Conservation (phyloP, 2,888 invertebrate genomes). For the Hydrotaea cyrtoneurina region DNA sequence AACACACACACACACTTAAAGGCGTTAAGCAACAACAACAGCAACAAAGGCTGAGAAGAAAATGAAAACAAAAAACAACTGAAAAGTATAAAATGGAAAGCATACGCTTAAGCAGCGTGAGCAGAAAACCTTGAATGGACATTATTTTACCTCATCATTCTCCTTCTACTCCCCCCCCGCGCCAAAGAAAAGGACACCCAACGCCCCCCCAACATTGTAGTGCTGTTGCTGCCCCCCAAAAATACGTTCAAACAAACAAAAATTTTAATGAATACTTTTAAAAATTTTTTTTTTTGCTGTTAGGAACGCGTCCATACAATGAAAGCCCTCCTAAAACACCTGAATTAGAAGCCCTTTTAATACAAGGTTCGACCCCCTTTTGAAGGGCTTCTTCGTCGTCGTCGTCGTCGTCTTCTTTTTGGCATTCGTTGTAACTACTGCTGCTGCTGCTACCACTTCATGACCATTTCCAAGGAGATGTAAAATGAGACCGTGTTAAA, state of each 20-base stretch:
- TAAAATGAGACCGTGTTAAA: slow-evolving; percentile 65
- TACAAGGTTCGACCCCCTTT: slow-evolving; percentile 49
- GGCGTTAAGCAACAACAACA: slow-evolving; percentile 57
- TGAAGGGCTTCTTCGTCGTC: slow-evolving; percentile 57
- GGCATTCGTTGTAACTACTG: neutral
- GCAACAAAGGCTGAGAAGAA: neutral
- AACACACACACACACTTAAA: slow-evolving; percentile 58
- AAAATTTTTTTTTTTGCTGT: slow-evolving; percentile 42
- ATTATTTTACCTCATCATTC: slow-evolving; percentile 55
- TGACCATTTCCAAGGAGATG: slow-evolving; percentile 46
- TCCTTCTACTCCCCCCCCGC: too few species aligned
- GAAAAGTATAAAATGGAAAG: slow-evolving; percentile 62
- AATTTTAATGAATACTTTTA: slow-evolving; percentile 65
- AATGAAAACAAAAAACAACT: slow-evolving; percentile 28
- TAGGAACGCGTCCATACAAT: neutral
- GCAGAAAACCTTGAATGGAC: slow-evolving; percentile 61
- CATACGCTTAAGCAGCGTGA: slow-evolving; percentile 23
- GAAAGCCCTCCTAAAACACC: slow-evolving; percentile 56
- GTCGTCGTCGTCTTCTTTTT: neutral
- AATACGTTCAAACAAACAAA: slow-evolving; percentile 53
- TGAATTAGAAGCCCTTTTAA: slow-evolving; percentile 66
- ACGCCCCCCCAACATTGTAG: neutral
- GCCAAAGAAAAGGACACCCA: neutral
- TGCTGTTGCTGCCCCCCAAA: slow-evolving; percentile 17
- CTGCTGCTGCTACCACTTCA: neutral